phyloP scores from a whole-genome alignment of 2,888 invertebrate species.

The Drosophila limbata region DNA sequence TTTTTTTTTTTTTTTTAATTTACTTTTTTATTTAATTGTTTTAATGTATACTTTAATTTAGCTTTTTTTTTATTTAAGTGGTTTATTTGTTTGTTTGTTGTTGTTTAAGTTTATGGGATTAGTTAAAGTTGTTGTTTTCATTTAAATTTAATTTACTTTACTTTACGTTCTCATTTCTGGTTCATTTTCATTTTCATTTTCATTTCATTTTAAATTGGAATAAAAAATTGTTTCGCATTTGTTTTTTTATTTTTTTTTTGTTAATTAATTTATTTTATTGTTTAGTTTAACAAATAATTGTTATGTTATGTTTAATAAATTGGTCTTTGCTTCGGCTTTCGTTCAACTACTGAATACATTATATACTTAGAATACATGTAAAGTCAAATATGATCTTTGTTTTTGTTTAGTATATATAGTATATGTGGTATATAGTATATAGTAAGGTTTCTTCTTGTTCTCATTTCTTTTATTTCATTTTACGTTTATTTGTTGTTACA shows the following conservation, averaged over 20 bases:
- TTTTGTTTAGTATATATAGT: constrained; percentile 21
- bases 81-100: constrained; percentile 28
- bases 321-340: constrained; percentile 79
- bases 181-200: constrained; percentile 24
- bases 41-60: constrained; percentile 22
- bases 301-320: constrained; percentile 74
- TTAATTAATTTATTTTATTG: constrained; percentile 26
- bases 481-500: not conserved
- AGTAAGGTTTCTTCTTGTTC: constrained; percentile 11
- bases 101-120: constrained; percentile 45
- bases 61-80: constrained; percentile 26
- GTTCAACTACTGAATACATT: constrained; percentile 75
- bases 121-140: constrained; percentile 38
- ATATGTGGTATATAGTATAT: constrained; percentile 11
- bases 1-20: constrained; percentile 7
- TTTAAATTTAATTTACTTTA: constrained; percentile 19
- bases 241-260: constrained; percentile 11
- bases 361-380: constrained; percentile 71
- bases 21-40: constrained; percentile 3
- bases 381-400: constrained; percentile 75
- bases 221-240: constrained; percentile 72
- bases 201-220: constrained; percentile 34
- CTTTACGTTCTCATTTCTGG: constrained; percentile 34
- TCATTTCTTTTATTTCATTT: not conserved
- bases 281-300: constrained; percentile 73